Evolutionary conservation across 2,888 invertebrate genomes (phyloP).

Genomic region (Netelia inedita): DNA sequence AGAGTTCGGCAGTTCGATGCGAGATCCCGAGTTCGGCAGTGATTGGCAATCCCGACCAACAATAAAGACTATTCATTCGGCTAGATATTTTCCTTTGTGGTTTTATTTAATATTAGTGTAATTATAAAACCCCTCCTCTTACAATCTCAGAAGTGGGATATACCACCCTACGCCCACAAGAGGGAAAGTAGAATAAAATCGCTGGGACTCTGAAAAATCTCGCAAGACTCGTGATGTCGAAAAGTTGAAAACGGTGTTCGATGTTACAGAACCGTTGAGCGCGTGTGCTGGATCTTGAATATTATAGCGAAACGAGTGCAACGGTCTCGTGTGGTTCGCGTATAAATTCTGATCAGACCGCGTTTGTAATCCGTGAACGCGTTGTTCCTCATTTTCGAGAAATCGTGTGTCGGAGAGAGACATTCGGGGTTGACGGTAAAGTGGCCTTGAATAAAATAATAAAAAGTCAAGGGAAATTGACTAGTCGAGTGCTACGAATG

Average conservation of each 20-base stretch:
- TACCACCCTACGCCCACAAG: slow-evolving; percentile 12
- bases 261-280: slow-evolving; percentile 36
- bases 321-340: slow-evolving; percentile 39
- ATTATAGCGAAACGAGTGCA: slow-evolving; percentile 41
- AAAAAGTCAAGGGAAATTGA: background rate
- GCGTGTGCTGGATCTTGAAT: slow-evolving; percentile 30
- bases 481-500: background rate
- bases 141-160: slow-evolving; percentile 53
- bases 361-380: slow-evolving; percentile 17
- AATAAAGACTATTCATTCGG: background rate
- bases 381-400: slow-evolving; percentile 15
- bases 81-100: background rate
- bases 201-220: slow-evolving; percentile 22
- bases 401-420: slow-evolving; percentile 7
- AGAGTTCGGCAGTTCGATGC: background rate
- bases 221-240: slow-evolving; percentile 31
- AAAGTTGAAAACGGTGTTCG: slow-evolving; percentile 24
- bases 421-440: slow-evolving; percentile 18
- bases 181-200: background rate
- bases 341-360: slow-evolving; percentile 36
- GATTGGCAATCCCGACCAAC: background rate
- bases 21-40: background rate
- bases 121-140: slow-evolving; percentile 7
- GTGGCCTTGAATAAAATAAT: background rate
- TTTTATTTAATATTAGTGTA: background rate